Evolutionary conservation across 2,888 invertebrate genomes (phyloP).

Genomic region (Agonopterix subpropinquella): DNA sequence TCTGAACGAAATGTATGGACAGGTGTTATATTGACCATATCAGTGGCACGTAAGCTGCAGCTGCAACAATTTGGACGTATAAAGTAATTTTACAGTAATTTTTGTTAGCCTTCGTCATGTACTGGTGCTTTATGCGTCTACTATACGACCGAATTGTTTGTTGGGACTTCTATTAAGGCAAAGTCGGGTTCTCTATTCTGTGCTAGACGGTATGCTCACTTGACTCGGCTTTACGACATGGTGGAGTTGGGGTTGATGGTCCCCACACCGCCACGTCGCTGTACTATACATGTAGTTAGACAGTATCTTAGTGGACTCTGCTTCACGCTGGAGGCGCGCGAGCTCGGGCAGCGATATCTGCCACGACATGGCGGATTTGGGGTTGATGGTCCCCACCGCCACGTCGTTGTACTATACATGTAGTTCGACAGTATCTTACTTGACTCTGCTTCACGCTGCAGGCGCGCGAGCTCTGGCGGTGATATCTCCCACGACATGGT

Average conservation of each 20-base stretch:
- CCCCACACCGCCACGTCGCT: no score
- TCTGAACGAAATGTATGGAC: no score
- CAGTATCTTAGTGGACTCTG: constrained; percentile 67
- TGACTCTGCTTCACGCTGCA: constrained; percentile 78
- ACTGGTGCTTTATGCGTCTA: no score
- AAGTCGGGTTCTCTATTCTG: no score
- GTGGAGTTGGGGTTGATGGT: background rate
- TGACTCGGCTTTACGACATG: background rate
- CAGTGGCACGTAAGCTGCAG: no score
- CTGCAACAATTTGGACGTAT: no score
- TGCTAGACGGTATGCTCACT: no score
- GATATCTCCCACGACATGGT: constrained; percentile 96
- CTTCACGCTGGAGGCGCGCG: constrained; percentile 78
- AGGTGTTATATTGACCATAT: no score
- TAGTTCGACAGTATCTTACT: constrained; percentile 85
- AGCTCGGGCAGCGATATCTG: constrained; percentile 96
- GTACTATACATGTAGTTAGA: background rate
- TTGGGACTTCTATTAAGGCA: no score
- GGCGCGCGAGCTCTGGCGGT: constrained; percentile 88
- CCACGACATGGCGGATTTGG: constrained; percentile 94
- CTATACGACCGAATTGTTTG: no score
- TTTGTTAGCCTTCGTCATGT: no score
- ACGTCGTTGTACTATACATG: constrained; percentile 81
- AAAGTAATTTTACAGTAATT: no score
- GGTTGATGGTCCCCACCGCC: constrained; percentile 86